These are phyloP conservation scores for Drosophila seclusa DNA, from an alignment of 2,888 invertebrate genomes.

Conservation along the genomic window DNA sequence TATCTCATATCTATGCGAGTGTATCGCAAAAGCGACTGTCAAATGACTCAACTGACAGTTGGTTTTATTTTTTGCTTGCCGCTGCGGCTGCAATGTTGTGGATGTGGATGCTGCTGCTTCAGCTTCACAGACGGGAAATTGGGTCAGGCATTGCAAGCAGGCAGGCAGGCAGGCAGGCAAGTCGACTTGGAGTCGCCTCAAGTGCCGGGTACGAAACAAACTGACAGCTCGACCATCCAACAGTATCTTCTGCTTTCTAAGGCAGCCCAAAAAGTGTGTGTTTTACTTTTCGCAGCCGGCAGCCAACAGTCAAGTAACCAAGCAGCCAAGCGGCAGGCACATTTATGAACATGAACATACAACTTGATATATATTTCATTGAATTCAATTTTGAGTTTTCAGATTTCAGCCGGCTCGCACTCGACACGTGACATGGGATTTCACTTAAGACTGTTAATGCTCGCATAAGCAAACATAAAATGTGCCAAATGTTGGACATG, in stretches of 20 bases:
- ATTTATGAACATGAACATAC: conserved; percentile 57
- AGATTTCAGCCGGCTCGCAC: conserved; percentile 31
- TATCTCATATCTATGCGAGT: conserved; percentile 78
- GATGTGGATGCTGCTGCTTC: conserved; percentile 25
- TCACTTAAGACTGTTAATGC: conserved; percentile 82
- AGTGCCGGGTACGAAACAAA: conserved; percentile 29
- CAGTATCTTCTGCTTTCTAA: conserved; percentile 77
- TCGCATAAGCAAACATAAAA: conserved; percentile 73
- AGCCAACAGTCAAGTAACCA: background rate
- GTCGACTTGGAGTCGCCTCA: conserved; percentile 48
- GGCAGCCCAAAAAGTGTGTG: conserved; percentile 38
- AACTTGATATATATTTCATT: conserved; percentile 72
- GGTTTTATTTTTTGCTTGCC: conserved; percentile 42
- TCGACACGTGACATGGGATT: conserved; percentile 84
- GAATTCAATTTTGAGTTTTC: conserved; percentile 63
- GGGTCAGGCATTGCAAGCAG: conserved; percentile 64
- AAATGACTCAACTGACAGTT: conserved; percentile 80
- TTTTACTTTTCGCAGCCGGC: conserved; percentile 15
- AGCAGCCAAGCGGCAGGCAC: conserved; percentile 20
- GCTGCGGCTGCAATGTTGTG: conserved; percentile 27
- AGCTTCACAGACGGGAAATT: conserved; percentile 57
- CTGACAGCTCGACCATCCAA: conserved; percentile 18
- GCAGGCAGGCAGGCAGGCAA: conserved; percentile 33
- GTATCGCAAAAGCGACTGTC: conserved; percentile 80
- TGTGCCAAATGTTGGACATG: conserved; percentile 78